A percentile compares a stretch with the other conserved stretches of the same genome.
Conservation (phyloP, 2,888 invertebrate genomes). For the Panopea generosa region DNA sequence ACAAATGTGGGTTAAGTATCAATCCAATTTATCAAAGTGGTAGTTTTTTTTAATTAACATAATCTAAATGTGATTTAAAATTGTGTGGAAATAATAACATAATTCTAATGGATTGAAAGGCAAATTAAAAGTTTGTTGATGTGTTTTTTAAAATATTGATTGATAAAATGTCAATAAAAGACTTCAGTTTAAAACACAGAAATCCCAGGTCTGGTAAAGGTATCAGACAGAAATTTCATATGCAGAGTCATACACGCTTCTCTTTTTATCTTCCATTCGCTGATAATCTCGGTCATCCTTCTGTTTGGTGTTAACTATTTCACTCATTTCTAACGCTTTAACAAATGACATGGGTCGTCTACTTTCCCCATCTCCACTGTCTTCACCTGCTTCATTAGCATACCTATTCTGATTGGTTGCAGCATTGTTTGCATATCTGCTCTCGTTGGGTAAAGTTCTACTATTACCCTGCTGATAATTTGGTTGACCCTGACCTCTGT, state of each 20-base stretch:
- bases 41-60: no score
- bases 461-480: conserved; percentile 37
- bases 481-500: conserved; percentile 32
- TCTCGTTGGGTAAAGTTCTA: conserved; percentile 55
- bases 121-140: no score
- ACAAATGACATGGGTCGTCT: conserved; percentile 84
- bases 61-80: no score
- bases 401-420: conserved; percentile 37
- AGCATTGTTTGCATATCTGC: conserved; percentile 18
- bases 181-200: no score
- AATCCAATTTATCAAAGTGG: no score
- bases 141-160: no score
- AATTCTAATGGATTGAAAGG: no score
- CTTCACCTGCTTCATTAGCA: conserved; percentile 34
- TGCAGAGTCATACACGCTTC: conserved; percentile 77
- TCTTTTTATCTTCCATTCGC: conserved; percentile 62
- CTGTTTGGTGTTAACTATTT: conserved; percentile 75
- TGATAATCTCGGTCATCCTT: conserved; percentile 57
- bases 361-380: conserved; percentile 32
- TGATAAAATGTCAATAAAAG: no score
- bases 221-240: conserved; percentile 80
- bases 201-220: no score
- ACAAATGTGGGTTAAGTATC: no score
- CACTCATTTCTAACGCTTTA: conserved; percentile 84
- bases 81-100: no score